Evolutionary conservation across 2,888 invertebrate species (phyloP), one percentile per base, ranked within the genome.

Genomic region (Pheosia gnoma): DNA sequence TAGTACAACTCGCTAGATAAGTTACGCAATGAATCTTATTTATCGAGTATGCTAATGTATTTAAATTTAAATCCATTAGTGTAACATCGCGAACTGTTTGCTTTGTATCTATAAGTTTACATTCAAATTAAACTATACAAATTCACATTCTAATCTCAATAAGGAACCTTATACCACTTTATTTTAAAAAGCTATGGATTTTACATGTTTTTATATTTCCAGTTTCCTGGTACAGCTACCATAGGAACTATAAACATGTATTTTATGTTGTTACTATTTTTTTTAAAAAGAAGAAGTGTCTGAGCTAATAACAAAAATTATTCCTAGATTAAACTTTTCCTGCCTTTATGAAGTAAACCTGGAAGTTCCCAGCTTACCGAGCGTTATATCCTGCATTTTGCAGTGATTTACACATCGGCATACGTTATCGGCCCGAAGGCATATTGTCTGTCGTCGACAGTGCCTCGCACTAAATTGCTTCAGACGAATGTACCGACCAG

Each of bases 401-500:
- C 52, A 65, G 72, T 85, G 84, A 86, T 86, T 84, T 83, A 83
- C 78, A 74, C 75, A 70, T 74, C 66, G 69, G 73, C 70, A 71
- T 69, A 72, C 74, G 74, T 71, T 72, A 74, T 63, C 61, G 67
- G 66, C 39, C 62, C 66, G 63, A 70, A 70, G 78, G 72, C 80
- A 80, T 78, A 81, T 77, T 76, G 83, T 80, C 79, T 71, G 82
- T 84, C 84, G 78, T 69, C 78, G 75, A 68, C 86, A 83, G 73
- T 76, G 58, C 63, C 53, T 13, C 55, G 68, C 68, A 69, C 76
- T 83, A 83, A 82, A 85, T 84, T 80, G 81, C 67, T 72, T 69
- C 77, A 78, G 80, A 86, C 81, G 81, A 81, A 82, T 83, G 80
- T 71, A 59, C 63, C 58, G 57, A 45, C 58, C 25, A 25, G 25